Percentiles rank a stretch among this genome's conserved stretches.
Evolutionary conservation across 2,797 vertebrate genomes (phyloP).

Genomic region (Fratercula arctica): DNA sequence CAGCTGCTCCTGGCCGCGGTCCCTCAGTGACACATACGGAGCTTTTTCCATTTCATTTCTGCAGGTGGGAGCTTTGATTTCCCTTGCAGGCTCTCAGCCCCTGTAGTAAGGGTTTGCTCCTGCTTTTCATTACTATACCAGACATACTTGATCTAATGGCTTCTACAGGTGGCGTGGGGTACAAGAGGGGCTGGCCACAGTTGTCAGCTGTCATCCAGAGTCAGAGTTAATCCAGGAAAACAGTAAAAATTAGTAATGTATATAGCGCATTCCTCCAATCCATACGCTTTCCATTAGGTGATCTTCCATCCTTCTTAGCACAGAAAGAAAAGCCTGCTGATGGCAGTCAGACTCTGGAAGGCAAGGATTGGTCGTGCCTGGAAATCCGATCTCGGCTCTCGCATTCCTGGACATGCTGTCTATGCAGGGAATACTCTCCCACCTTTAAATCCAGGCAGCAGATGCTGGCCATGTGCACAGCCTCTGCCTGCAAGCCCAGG

Average conservation of each 20-base stretch:
- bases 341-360: constrained; percentile 30
- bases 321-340: constrained; percentile 31
- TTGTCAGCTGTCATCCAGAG: constrained; percentile 72
- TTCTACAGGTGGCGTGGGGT: constrained; percentile 57
- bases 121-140: constrained; percentile 26
- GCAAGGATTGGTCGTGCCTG: constrained; percentile 40
- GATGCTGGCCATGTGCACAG: constrained; percentile 70
- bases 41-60: constrained; percentile 5
- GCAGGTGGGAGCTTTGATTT: constrained; percentile 47
- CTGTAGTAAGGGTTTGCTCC: neutral
- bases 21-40: neutral
- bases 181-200: neutral
- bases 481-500: constrained; percentile 4
- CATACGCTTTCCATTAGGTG: constrained; percentile 75
- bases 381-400: constrained; percentile 48
- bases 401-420: constrained; percentile 50
- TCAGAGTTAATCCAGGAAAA: constrained; percentile 72
- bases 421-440: constrained; percentile 49
- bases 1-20: neutral
- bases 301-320: constrained; percentile 17
- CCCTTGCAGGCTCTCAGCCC: neutral
- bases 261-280: constrained; percentile 66
- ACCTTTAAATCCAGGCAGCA: constrained; percentile 73
- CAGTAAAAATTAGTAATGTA: constrained; percentile 73
- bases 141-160: constrained; percentile 37